These are phyloP conservation scores for Tipula helvola DNA, from an alignment of 2,888 invertebrate species.

Conservation along the genomic window DNA sequence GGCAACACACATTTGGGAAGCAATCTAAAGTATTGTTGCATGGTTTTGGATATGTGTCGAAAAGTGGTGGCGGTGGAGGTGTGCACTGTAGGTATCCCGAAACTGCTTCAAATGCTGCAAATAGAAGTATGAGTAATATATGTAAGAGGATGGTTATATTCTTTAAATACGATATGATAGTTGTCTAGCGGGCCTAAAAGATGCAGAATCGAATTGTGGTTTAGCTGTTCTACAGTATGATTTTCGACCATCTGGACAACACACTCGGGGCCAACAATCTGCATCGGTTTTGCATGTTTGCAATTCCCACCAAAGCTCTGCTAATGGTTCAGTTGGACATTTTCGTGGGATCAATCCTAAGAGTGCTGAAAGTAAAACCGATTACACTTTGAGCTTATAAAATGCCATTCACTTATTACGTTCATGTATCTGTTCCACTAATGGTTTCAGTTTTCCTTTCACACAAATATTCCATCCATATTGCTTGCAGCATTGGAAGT, in stretches of 20 bases:
- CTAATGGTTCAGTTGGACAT: conserved; percentile 54
- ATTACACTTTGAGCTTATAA: no score
- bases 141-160: not conserved
- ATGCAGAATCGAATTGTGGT: conserved; percentile 45
- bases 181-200: conserved; percentile 48
- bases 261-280: conserved; percentile 64
- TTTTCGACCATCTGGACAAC: conserved; percentile 56
- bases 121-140: not conserved
- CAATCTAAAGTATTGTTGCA: conserved; percentile 62
- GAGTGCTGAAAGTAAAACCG: conserved; percentile 40
- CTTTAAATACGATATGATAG: conserved; percentile 47
- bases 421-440: conserved; percentile 32
- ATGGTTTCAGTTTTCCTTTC: conserved; percentile 46
- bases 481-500: conserved; percentile 33
- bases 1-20: conserved; percentile 68
- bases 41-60: conserved; percentile 56
- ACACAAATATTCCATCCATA: conserved; percentile 42
- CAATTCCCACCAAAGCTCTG: conserved; percentile 56
- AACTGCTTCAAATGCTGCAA: conserved; percentile 34
- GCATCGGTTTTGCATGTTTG: conserved; percentile 52
- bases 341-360: conserved; percentile 57
- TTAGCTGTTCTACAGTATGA: conserved; percentile 60
- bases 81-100: conserved; percentile 63
- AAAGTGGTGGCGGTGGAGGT: conserved; percentile 49
- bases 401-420: conserved; percentile 25